These are phyloP conservation scores for Lateolabrax maculatus DNA, from an alignment of 2,797 vertebrate genomes.

Conservation along the genomic window DNA sequence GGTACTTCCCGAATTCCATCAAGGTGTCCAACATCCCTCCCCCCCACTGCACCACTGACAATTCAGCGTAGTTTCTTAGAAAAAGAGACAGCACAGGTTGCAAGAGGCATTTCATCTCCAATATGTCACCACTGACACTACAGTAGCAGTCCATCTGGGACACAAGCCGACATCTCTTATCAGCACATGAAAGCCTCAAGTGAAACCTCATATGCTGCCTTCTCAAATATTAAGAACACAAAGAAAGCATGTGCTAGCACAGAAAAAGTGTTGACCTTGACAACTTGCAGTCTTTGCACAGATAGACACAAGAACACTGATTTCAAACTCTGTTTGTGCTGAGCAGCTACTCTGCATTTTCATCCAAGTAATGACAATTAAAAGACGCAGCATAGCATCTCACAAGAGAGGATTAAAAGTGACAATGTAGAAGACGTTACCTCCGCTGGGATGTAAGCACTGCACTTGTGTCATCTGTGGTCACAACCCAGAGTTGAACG, in stretches of 20 bases:
- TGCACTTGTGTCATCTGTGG: slow-evolving; percentile 42
- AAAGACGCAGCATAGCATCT: not conserved
- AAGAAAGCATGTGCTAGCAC: not conserved
- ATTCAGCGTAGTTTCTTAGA: slow-evolving; percentile 18
- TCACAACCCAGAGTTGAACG: slow-evolving; percentile 47
- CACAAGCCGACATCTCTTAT: slow-evolving; percentile 38
- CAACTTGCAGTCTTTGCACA: slow-evolving; percentile 6
- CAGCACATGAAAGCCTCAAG: slow-evolving; percentile 40
- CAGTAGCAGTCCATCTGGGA: slow-evolving; percentile 24
- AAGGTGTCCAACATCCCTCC: slow-evolving; percentile 31
- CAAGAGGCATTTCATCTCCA: slow-evolving; percentile 29
- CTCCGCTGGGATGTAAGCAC: slow-evolving; percentile 35
- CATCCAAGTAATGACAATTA: not conserved
- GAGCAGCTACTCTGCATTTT: not conserved
- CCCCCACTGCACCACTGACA: slow-evolving; percentile 29
- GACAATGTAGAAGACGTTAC: slow-evolving; percentile 32
- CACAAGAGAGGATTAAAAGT: not conserved
- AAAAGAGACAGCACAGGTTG: slow-evolving; percentile 31
- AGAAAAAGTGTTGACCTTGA: slow-evolving; percentile 28
- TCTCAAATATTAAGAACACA: not conserved
- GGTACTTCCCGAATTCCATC: slow-evolving; percentile 44
- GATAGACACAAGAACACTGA: not conserved
- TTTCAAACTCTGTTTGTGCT: not conserved
- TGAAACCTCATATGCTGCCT: slow-evolving; percentile 9
- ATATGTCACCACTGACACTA: slow-evolving; percentile 29